Conservation (phyloP, 2,113 vertebrate species). For the Amphiprion ocellaris region DNA sequence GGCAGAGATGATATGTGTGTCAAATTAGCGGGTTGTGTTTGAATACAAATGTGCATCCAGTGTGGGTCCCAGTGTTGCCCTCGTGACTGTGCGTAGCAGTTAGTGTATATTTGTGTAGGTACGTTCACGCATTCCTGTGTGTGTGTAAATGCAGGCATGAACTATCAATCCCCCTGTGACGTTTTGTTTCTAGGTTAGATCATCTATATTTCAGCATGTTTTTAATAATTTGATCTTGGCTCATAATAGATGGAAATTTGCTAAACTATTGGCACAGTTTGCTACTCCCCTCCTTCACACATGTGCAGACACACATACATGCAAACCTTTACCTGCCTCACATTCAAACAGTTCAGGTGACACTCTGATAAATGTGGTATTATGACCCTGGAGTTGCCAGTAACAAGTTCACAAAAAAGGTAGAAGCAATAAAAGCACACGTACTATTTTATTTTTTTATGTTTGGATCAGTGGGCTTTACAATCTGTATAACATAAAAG, state of each 20-base stretch:
- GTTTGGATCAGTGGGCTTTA: neutral
- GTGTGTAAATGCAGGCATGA: neutral
- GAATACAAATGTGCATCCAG: conserved; percentile 33
- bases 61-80: conserved; percentile 11
- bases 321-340: neutral
- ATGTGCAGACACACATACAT: neutral
- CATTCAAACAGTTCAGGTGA: neutral
- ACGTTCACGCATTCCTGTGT: conserved; percentile 7
- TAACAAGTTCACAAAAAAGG: no score
- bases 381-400: neutral
- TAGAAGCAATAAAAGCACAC: no score
- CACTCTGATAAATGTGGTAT: neutral
- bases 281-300: neutral
- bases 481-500: neutral
- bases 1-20: conserved; percentile 30
- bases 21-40: conserved; percentile 57
- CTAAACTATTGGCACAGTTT: conserved; percentile 12
- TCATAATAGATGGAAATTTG: conserved; percentile 54
- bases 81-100: conserved; percentile 32
- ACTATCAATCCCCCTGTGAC: conserved; percentile 22
- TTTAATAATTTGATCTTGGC: conserved; percentile 38
- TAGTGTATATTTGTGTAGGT: conserved; percentile 5
- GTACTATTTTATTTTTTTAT: neutral
- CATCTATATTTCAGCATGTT: conserved; percentile 67
- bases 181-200: conserved; percentile 67